phyloP scores from a whole-genome alignment of 2,797 vertebrate genomes.

The Morelia viridis region DNA sequence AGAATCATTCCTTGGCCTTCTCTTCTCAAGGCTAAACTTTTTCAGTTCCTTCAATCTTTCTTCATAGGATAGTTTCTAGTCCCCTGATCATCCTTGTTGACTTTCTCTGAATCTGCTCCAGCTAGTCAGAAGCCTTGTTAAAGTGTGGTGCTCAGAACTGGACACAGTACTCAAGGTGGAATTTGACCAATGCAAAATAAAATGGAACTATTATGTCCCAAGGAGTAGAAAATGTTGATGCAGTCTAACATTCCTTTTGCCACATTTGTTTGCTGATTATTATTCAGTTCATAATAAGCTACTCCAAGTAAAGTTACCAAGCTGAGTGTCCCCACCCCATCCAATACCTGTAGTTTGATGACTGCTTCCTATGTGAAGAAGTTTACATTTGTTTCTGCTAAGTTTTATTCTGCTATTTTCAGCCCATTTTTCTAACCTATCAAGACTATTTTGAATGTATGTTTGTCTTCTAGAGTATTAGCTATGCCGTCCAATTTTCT shows the following conservation, averaged over 20 bases:
- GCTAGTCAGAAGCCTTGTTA: neutral
- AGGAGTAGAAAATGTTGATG: neutral
- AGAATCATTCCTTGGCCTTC: neutral
- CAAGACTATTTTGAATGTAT: neutral
- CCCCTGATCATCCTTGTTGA: neutral
- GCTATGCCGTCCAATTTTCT: neutral
- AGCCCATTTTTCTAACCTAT: neutral
- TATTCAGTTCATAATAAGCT: neutral
- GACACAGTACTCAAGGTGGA: neutral
- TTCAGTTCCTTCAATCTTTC: neutral
- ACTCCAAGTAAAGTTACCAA: neutral
- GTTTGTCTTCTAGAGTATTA: neutral
- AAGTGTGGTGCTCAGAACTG: neutral
- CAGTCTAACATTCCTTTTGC: neutral
- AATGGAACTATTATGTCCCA: neutral
- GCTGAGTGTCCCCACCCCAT: neutral
- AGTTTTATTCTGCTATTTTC: neutral
- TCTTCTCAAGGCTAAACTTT: neutral
- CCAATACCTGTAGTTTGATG: neutral
- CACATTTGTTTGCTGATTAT: neutral
- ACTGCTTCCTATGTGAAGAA: neutral
- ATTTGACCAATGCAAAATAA: neutral
- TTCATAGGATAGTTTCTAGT: neutral
- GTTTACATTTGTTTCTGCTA: neutral
- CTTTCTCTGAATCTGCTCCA: neutral